These are phyloP conservation scores for Ormyrus rosae DNA, from an alignment of 2,888 invertebrate genomes.

Conservation along the genomic window DNA sequence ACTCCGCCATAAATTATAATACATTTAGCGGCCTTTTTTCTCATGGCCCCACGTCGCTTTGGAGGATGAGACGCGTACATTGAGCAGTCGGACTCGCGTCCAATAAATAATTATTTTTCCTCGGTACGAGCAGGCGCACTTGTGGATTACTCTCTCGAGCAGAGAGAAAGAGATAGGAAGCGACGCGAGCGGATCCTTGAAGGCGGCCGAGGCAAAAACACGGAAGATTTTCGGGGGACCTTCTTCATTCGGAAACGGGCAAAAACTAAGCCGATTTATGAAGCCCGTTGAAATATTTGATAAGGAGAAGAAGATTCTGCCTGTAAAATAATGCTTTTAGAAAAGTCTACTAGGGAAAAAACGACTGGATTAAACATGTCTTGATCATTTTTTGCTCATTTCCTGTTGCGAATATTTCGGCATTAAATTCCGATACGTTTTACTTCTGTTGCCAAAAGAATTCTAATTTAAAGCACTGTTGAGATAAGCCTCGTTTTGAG, in stretches of 20 bases:
- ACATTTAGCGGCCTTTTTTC: neutral
- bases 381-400: no score
- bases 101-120: slow-evolving; percentile 16
- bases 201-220: slow-evolving; percentile 11
- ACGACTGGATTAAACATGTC: no score
- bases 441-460: no score
- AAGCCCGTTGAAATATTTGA: neutral
- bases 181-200: slow-evolving; percentile 2
- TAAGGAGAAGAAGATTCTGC: no score
- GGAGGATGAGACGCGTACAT: slow-evolving; percentile 1
- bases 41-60: neutral
- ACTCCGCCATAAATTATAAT: neutral
- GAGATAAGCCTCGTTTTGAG: no score
- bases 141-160: neutral
- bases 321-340: no score
- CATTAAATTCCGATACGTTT: no score
- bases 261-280: slow-evolving; percentile 2
- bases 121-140: neutral
- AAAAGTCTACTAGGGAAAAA: no score
- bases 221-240: slow-evolving; percentile 19
- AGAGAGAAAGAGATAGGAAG: neutral
- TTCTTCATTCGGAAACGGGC: neutral
- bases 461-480: no score
- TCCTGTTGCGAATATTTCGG: no score
- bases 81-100: neutral